Evolutionary conservation across 2,797 vertebrate species (phyloP).

Genomic region (Poeciliopsis gracilis): DNA sequence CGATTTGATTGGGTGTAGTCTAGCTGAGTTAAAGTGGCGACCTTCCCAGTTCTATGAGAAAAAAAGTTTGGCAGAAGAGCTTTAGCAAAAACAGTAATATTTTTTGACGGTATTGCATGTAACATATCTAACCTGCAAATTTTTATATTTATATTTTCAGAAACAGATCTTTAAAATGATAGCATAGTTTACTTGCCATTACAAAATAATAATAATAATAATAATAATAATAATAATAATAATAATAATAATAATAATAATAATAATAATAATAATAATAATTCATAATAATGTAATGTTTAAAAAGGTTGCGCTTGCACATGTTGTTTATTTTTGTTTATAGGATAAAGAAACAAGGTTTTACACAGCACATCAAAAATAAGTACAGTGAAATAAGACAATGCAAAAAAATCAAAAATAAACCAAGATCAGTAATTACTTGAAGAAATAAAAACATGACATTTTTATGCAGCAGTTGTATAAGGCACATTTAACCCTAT

Average conservation of each 20-base stretch:
- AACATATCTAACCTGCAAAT: neutral
- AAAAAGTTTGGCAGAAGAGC: slow-evolving; percentile 29
- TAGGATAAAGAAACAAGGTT: neutral
- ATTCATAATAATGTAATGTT: neutral
- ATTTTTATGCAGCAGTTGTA: too few species aligned
- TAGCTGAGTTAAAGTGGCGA: slow-evolving; percentile 18
- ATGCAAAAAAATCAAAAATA: neutral
- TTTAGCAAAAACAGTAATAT: neutral
- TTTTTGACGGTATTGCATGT: neutral
- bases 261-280: neutral
- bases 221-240: neutral
- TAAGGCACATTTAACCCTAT: neutral
- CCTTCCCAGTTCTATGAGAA: neutral
- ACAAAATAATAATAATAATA: neutral
- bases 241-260: neutral
- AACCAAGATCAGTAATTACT: neutral
- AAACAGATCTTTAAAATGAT: neutral
- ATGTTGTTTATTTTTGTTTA: neutral
- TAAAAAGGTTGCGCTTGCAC: neutral
- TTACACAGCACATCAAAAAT: neutral
- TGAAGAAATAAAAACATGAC: neutral
- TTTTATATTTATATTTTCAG: neutral
- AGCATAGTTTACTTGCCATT: neutral
- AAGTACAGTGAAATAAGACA: neutral
- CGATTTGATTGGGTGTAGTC: slow-evolving; percentile 42